A percentile compares a stretch with the other conserved stretches of the same genome.
Evolutionary conservation across 2,888 invertebrate genomes (phyloP).

Genomic region (Rapana venosa): DNA sequence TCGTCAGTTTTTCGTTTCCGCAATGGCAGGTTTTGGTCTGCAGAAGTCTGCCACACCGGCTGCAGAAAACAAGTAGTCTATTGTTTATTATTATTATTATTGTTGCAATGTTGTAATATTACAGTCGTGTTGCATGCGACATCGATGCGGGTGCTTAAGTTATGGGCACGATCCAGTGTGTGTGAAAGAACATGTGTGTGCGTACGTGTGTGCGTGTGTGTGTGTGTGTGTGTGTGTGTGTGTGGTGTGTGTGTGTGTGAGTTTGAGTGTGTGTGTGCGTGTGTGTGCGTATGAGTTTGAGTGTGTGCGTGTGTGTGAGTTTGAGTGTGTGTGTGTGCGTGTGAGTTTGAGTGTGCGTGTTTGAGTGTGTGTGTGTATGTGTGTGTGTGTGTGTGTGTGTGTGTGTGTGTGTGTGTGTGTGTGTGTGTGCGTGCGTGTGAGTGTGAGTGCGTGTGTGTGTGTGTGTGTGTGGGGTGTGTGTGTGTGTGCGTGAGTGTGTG

Average conservation of each 20-base stretch:
- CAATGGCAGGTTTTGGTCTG: too few relatives aligned
- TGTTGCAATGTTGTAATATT: too few relatives aligned
- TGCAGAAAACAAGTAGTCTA: too few relatives aligned
- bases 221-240: conserved; percentile 17
- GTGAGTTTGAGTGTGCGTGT: not conserved
- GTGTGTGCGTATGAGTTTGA: not conserved
- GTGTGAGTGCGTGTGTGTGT: not conserved
- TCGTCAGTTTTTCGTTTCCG: too few relatives aligned
- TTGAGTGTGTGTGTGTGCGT: not conserved
- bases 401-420: not conserved
- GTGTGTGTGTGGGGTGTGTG: too few relatives aligned
- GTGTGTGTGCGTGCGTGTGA: not conserved
- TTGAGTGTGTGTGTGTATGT: not conserved
- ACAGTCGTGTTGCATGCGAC: too few relatives aligned
- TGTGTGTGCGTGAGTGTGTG: conserved; percentile 5
- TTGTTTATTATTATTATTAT: too few relatives aligned
- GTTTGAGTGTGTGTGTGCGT: not conserved
- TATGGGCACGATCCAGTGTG: too few relatives aligned
- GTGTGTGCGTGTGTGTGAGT: not conserved
- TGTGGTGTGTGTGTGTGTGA: conserved; percentile 8
- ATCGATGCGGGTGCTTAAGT: too few relatives aligned
- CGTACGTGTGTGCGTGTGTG: conserved; percentile 18
- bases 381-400: not conserved
- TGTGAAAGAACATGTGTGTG: not conserved
- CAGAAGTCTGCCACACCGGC: too few relatives aligned